These are phyloP conservation scores for Drosophila koepferae DNA, from an alignment of 2,888 invertebrate genomes.

Conservation along the genomic window DNA sequence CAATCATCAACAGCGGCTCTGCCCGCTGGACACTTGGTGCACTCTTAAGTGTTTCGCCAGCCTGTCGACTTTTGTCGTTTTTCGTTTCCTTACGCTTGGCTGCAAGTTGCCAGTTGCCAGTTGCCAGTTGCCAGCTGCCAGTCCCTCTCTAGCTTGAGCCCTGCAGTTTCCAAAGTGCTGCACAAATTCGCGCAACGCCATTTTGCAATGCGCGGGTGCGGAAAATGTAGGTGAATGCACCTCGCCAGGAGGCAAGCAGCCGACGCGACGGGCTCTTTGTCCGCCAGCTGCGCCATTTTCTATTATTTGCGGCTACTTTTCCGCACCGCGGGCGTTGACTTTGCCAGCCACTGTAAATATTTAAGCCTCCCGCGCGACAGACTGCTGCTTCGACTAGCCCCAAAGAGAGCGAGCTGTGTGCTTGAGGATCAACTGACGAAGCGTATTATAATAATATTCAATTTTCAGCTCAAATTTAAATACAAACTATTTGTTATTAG, in stretches of 20 bases:
- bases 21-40: slow-evolving; percentile 50
- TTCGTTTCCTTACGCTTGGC: slow-evolving; percentile 23
- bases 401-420: background rate
- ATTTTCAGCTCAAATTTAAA: background rate
- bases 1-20: background rate
- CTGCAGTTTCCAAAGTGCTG: slow-evolving; percentile 23
- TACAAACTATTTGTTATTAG: no score
- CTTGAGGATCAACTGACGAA: slow-evolving; percentile 6
- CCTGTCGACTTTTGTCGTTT: slow-evolving; percentile 59
- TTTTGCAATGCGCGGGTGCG: slow-evolving; percentile 59
- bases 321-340: slow-evolving; percentile 67
- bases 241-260: slow-evolving; percentile 38
- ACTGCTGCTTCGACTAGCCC: background rate
- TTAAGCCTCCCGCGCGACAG: slow-evolving; percentile 12
- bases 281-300: slow-evolving; percentile 51
- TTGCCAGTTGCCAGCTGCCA: slow-evolving; percentile 5
- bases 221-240: slow-evolving; percentile 78
- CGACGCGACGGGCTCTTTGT: slow-evolving; percentile 33
- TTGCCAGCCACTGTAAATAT: slow-evolving; percentile 48
- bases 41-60: slow-evolving; percentile 66
- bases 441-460: no score
- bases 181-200: slow-evolving; percentile 63
- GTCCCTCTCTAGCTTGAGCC: slow-evolving; percentile 2
- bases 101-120: slow-evolving; percentile 15
- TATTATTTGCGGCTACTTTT: slow-evolving; percentile 66